Evolutionary conservation across 1,140 invertebrate genomes (phyloP).

Genomic region (Probaryconus sp.): DNA sequence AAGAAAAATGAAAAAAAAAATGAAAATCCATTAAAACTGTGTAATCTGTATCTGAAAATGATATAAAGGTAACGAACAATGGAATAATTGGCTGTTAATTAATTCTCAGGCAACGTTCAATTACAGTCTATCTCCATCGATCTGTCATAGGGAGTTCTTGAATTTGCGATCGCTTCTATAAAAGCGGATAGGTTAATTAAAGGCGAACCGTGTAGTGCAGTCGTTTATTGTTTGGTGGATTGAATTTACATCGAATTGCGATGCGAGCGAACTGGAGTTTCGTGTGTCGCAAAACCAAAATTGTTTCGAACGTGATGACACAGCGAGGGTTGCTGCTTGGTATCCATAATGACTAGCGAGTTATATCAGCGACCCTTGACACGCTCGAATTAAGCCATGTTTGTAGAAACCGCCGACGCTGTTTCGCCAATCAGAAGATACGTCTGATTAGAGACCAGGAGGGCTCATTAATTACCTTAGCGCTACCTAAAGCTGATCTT

Average conservation of each 20-base stretch:
- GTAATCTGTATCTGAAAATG: no score
- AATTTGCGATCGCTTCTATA: no score
- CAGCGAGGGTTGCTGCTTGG: not conserved
- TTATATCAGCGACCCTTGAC: conserved; percentile 45
- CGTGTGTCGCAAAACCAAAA: conserved; percentile 35
- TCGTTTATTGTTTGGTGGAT: conserved; percentile 6
- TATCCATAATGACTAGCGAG: conserved; percentile 29
- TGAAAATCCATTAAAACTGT: no score
- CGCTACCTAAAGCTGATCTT: conserved; percentile 60
- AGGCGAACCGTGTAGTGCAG: conserved; percentile 1
- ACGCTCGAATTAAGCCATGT: conserved; percentile 68
- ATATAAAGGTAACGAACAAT: no score
- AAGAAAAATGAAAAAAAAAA: no score
- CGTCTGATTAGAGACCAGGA: conserved; percentile 73
- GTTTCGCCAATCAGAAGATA: conserved; percentile 69
- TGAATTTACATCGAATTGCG: conserved; percentile 1
- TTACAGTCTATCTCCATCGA: no score
- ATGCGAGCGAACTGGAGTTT: not conserved
- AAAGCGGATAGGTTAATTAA: no score
- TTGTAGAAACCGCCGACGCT: conserved; percentile 60
- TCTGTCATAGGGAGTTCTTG: no score
- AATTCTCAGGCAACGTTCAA: no score
- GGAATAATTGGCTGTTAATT: no score
- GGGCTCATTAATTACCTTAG: conserved; percentile 69
- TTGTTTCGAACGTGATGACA: conserved; percentile 14